phyloP scores from a whole-genome alignment of 2,888 invertebrate species.

The Eupelmus urozonus region DNA sequence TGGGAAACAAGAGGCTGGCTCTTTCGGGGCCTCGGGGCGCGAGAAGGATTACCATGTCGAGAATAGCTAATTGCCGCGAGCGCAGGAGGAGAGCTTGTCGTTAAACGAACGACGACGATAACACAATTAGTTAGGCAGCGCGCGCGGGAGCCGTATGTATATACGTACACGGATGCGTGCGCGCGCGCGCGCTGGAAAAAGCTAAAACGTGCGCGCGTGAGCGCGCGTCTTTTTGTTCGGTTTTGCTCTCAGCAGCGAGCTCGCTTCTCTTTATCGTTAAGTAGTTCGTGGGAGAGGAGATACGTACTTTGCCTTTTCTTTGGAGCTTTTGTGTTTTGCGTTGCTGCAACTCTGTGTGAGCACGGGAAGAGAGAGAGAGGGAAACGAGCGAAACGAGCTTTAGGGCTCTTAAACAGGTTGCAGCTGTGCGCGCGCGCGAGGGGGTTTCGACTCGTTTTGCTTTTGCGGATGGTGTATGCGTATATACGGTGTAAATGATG shows the following conservation, averaged over 20 bases:
- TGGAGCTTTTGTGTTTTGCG: not conserved
- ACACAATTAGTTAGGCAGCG: slow-evolving; percentile 47
- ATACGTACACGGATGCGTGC: not conserved
- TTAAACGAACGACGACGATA: slow-evolving; percentile 44
- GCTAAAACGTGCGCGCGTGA: slow-evolving; percentile 3
- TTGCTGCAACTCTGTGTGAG: too few relatives aligned
- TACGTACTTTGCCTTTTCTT: not conserved
- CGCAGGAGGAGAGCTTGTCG: not conserved
- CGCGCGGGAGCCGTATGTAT: not conserved
- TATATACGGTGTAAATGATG: not conserved
- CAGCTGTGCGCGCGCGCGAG: not conserved
- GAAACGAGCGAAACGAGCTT: not conserved
- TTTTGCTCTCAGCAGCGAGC: not conserved
- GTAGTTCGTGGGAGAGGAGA: slow-evolving; percentile 18
- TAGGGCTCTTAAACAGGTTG: not conserved
- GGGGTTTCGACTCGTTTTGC: not conserved
- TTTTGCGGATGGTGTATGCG: not conserved
- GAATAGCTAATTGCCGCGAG: slow-evolving; percentile 51
- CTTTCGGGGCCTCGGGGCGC: not conserved
- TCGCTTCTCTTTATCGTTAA: slow-evolving; percentile 19
- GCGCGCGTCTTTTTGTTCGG: not conserved
- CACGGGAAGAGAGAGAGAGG: not conserved
- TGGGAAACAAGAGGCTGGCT: slow-evolving; percentile 17
- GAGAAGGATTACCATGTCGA: slow-evolving; percentile 47
- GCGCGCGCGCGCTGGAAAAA: not conserved